These are phyloP conservation scores for Hoplodrina blanda DNA, from an alignment of 2,888 invertebrate genomes.

Conservation along the genomic window DNA sequence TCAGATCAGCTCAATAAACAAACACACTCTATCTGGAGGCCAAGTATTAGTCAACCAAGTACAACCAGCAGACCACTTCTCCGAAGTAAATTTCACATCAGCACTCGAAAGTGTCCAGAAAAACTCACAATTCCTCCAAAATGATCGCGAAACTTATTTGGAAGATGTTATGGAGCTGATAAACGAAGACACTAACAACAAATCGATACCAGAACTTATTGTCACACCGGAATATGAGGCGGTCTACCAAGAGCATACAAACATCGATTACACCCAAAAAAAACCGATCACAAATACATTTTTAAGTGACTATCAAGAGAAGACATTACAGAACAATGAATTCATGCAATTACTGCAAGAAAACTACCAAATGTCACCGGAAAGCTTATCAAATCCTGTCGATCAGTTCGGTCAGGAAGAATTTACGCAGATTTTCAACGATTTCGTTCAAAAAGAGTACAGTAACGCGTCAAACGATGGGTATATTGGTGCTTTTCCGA, in stretches of 20 bases:
- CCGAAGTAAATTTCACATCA: conserved; percentile 65
- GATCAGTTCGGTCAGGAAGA: conserved; percentile 49
- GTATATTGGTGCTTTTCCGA: conserved; percentile 65
- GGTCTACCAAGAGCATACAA: background rate
- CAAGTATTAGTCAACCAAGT: conserved; percentile 78
- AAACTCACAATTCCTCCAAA: conserved; percentile 69
- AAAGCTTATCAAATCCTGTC: conserved; percentile 27
- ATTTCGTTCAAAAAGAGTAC: conserved; percentile 44
- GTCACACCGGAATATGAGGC: conserved; percentile 3
- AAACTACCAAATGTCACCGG: conserved; percentile 35
- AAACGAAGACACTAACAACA: conserved; percentile 61
- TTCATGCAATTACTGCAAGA: conserved; percentile 51
- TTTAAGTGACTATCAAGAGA: conserved; percentile 27
- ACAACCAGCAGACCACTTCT: conserved; percentile 63
- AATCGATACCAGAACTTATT: conserved; percentile 3
- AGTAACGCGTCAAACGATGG: conserved; percentile 40
- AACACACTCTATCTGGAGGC: conserved; percentile 79
- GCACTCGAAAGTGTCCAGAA: conserved; percentile 74
- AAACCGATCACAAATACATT: conserved; percentile 3
- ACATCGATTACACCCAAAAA: conserved; percentile 11
- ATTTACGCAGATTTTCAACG: conserved; percentile 55
- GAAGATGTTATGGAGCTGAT: conserved; percentile 75
- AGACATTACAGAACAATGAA: conserved; percentile 40
- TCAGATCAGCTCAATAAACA: conserved; percentile 80
- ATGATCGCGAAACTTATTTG: conserved; percentile 69